Percentiles rank a stretch among this genome's conserved stretches.
phyloP scores from a whole-genome alignment of 2,113 vertebrate genomes.

The Chlamydotis undulata region DNA sequence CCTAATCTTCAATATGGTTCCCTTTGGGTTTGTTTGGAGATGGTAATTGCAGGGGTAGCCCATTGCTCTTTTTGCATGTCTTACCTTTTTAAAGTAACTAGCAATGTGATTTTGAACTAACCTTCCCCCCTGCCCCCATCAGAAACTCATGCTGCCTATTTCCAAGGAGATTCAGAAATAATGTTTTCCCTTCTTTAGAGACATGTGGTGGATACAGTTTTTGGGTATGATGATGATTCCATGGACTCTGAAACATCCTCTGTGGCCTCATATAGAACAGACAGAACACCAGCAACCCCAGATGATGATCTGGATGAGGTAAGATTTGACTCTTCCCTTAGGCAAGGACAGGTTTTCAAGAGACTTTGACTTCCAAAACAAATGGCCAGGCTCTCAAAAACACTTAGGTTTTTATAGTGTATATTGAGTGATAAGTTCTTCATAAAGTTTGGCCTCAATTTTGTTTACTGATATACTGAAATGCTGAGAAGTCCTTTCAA shows the following conservation, averaged over 20 bases:
- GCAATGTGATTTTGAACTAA: not conserved
- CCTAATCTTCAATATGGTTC: not conserved
- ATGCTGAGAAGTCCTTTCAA: not conserved
- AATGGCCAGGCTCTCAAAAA: not conserved
- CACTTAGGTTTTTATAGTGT: not conserved
- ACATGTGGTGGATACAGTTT: slow-evolving; percentile 92
- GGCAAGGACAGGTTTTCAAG: not conserved
- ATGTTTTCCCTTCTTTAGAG: slow-evolving; percentile 76
- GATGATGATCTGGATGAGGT: slow-evolving; percentile 95
- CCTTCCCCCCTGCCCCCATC: not conserved
- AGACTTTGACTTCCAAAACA: not conserved
- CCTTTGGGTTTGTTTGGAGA: not conserved
- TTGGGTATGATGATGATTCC: slow-evolving; percentile 96
- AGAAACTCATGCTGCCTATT: not conserved
- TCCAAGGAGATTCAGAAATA: not conserved
- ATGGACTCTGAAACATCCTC: slow-evolving; percentile 98
- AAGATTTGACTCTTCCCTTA: slow-evolving; percentile 17
- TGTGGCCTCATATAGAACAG: slow-evolving; percentile 92
- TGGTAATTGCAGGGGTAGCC: not conserved
- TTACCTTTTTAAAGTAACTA: not conserved
- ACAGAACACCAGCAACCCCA: slow-evolving; percentile 94
- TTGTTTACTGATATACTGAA: not conserved
- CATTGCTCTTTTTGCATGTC: not conserved
- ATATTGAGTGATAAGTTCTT: not conserved
- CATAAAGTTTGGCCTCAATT: not conserved